These are phyloP conservation scores for Platypus cylindrus DNA, from an alignment of 2,888 invertebrate species.

Conservation along the genomic window DNA sequence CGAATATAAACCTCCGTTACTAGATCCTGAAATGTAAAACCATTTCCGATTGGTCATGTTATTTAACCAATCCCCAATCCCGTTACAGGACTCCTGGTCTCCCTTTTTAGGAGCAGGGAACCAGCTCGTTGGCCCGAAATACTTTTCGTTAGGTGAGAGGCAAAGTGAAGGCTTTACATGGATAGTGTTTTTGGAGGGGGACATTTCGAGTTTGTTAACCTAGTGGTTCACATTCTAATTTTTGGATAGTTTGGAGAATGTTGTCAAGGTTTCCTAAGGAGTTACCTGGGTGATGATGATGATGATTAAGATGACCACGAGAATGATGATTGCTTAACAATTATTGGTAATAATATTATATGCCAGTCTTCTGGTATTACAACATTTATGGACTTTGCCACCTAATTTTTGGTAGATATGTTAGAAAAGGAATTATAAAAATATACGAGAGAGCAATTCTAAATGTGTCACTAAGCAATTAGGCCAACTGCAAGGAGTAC, in stretches of 20 bases:
- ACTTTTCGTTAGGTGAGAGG: conserved; percentile 17
- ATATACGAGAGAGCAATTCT: too few species aligned
- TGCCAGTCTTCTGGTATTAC: too few species aligned
- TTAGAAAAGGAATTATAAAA: too few species aligned
- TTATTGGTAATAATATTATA: too few species aligned
- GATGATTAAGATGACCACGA: not conserved
- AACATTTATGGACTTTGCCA: too few species aligned
- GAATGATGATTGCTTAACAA: too few species aligned
- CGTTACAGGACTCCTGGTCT: conserved; percentile 42
- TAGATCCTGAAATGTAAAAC: conserved; percentile 52
- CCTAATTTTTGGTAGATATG: too few species aligned
- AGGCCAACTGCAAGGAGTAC: too few species aligned
- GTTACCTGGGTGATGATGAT: not conserved
- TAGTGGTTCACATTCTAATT: conserved; percentile 22
- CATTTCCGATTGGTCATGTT: conserved; percentile 34
- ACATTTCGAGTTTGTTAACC: conserved; percentile 26
- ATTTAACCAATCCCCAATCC: conserved; percentile 34
- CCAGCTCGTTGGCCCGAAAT: conserved; percentile 30
- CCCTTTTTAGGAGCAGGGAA: conserved; percentile 51
- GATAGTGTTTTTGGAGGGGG: conserved; percentile 16
- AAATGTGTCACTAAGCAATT: too few species aligned
- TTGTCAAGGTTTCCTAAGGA: conserved; percentile 8
- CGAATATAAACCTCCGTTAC: conserved; percentile 71
- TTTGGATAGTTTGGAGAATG: conserved; percentile 6
- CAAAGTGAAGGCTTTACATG: conserved; percentile 12